These are phyloP conservation scores for Plodia interpunctella DNA, from an alignment of 1,140 invertebrate genomes.

Conservation along the genomic window DNA sequence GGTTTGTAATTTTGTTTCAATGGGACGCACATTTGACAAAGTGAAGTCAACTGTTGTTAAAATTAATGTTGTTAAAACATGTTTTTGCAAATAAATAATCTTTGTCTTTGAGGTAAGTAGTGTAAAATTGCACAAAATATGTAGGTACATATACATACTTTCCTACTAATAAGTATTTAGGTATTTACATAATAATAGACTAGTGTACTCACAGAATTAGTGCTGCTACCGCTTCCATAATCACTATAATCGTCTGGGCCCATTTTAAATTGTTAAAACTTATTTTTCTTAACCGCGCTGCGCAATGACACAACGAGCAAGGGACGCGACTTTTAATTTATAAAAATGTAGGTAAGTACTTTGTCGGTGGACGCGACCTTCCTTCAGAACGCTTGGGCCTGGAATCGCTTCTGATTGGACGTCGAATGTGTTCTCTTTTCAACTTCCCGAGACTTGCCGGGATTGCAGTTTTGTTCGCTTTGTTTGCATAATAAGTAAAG, in stretches of 20 bases:
- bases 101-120: too few species aligned
- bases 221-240: slow-evolving; percentile 38
- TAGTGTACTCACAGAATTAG: slow-evolving; percentile 36
- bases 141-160: too few species aligned
- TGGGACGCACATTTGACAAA: too few species aligned
- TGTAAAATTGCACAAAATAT: background rate
- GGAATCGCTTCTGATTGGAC: background rate
- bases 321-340: too few species aligned
- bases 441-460: too few species aligned
- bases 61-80: too few species aligned
- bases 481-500: background rate
- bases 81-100: too few species aligned
- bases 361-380: background rate
- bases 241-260: slow-evolving; percentile 34
- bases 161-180: too few species aligned
- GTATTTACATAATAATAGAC: too few species aligned
- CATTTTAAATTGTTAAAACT: slow-evolving; percentile 11
- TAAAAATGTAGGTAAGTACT: too few species aligned
- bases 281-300: background rate
- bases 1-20: too few species aligned
- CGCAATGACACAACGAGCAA: background rate
- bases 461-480: background rate
- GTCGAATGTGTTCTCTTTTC: background rate
- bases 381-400: background rate
- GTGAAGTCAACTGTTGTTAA: too few species aligned